Conservation (phyloP, 2,797 vertebrate genomes). For the Dendrocincla fuliginosa region DNA sequence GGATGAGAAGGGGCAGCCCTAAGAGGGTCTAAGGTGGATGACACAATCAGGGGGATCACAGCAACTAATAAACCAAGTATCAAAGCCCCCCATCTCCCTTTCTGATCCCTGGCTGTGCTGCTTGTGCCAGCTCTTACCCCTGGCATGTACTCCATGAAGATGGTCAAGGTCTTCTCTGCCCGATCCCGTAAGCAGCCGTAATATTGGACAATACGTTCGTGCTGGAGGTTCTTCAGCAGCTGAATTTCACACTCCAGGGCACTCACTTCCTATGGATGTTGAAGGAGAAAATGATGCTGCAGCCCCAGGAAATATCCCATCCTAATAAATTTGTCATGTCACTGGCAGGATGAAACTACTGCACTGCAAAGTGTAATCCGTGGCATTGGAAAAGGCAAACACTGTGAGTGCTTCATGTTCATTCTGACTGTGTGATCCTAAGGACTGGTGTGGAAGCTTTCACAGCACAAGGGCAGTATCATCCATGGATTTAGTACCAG, state of each 20-base stretch:
- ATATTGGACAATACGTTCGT: slow-evolving; percentile 96
- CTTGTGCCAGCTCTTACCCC: slow-evolving; percentile 81
- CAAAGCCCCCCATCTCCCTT: not conserved
- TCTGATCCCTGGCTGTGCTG: not conserved
- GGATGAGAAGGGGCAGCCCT: not conserved
- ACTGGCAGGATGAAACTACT: not conserved
- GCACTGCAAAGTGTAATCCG: not conserved
- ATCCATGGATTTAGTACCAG: not conserved
- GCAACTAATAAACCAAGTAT: not conserved
- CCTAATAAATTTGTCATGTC: not conserved
- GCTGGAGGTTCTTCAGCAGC: slow-evolving; percentile 95
- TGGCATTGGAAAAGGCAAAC: not conserved
- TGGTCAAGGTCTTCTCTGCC: slow-evolving; percentile 93
- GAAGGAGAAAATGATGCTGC: not conserved
- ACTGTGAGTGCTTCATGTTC: not conserved
- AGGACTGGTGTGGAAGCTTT: not conserved
- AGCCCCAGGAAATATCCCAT: not conserved
- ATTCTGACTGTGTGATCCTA: not conserved
- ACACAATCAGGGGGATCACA: not conserved
- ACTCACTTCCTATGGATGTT: slow-evolving; percentile 87
- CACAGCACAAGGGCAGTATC: not conserved
- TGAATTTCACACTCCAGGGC: slow-evolving; percentile 98
- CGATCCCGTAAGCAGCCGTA: slow-evolving; percentile 93
- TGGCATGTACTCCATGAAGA: slow-evolving; percentile 99
- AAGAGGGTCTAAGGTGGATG: not conserved